Evolutionary conservation across 2,888 invertebrate species (phyloP), one percentile per base, ranked within the genome.

Genomic region (Pomacea canaliculata): DNA sequence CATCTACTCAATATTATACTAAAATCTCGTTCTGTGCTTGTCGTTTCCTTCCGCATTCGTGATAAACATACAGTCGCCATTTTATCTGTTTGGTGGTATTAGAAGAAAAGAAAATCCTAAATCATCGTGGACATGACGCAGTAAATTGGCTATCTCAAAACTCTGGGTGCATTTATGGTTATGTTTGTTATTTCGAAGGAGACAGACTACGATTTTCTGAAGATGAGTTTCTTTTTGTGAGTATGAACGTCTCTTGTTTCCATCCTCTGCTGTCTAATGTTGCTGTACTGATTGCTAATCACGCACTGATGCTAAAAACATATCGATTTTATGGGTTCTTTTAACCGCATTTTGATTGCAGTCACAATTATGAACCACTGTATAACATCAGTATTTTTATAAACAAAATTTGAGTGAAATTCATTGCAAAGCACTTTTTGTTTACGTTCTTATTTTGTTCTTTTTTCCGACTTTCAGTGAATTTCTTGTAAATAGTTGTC

Each of bases 181-280:
- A 7, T 56, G 8, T 56, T 56, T 56, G 51, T 56, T 56, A 56
- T 56, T 56, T 56, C 51, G 16, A 56, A 16, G 51, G 8, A 56
- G 51, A 13, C 51, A 13, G 51, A 56, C 10, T 16, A 56, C 51
- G 60, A 65, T 65, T 46, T 49, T 27, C 68, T 27, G 69, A 82
- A 70, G 66, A 84, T 84, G 84, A 84, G 84, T 80, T 84, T 84
- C 80, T 80, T 84, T 71, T 84, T 84, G 84, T 84, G 81, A 84
- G 84, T 83, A 68, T 27, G 13, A 27, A 27, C 62, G 23, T 37
- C 19, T n/a, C 51, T n/a, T 19, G 63, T 48, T 27, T 56, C 37
- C 51, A 56, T 56, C 51, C 8, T 8, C 8, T 10, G 51, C 51
- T 56, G 4, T 56, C 16, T 56, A 10, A 63, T 23, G 63, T 63